Base-by-base conservation (phyloP, 2,888 invertebrate genomes). In the Unio delphinus region DNA sequence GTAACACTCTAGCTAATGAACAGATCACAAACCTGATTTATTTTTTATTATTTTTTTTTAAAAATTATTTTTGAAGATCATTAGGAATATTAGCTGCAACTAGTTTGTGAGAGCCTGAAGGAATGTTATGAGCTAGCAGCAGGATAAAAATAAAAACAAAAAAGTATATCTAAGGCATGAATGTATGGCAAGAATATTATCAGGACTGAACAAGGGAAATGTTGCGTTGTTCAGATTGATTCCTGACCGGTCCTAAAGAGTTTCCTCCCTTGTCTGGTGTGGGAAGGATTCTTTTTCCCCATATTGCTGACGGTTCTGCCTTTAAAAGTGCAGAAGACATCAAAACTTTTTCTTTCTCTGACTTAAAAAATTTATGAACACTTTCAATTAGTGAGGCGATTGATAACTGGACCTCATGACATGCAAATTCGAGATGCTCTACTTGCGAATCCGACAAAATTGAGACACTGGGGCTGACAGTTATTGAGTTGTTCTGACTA, bases 391-490 rank as follows among this genome's bases (percentile, higher is more conserved):
- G 71, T 28, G 78, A 64, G 26, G 63, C 64, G 1, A 80, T 70
- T 5, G 82, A 76, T 18, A 71, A 57, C 60, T 71, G 71, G 5
- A 85, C 73, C 59, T 83, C 83, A 54, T 77, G 74, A 30, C 72
- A 78, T 2, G 79, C 76, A 61, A 73, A 73, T 28, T 83, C 82
- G 1, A 85, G 61, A 62, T 82, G 79, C 67, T 83, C 83, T 26
- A 79, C 55, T 62, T 84, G 83, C 7, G 80, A 75, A 11, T 84
- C 81, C 0, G 85, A 83, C 62, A 87, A 74, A 15, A 80, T 69
- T 3, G 80, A 79, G 28, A 72, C 57, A 55, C 80, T 80, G 0
- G 79, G 68, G 2, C 61, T 61, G 11, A 79, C 80, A 4, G 61
- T 70, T 1, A 67, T 58, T 8, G 65, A 57, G 26, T 69, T 56